Conservation (phyloP, 2,797 vertebrate species). For the Poecilia gillii region DNA sequence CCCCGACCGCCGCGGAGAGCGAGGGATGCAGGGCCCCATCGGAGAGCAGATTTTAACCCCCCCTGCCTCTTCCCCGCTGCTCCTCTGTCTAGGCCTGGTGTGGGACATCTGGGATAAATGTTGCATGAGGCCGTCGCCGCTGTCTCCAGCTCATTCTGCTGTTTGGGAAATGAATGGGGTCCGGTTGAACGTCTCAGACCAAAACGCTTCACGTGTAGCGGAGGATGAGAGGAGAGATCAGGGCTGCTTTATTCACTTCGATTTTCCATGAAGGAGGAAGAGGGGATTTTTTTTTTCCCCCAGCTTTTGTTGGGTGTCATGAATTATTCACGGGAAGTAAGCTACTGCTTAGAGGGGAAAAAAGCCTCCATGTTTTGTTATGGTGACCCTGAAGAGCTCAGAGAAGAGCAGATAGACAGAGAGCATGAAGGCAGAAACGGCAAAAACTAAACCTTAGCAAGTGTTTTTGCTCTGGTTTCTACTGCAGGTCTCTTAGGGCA, state of each 20-base stretch:
- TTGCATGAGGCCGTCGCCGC: conserved; percentile 40
- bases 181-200: conserved; percentile 7
- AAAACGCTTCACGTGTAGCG: conserved; percentile 54
- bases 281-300: background rate
- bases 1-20: background rate
- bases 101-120: conserved; percentile 45
- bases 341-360: background rate
- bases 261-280: conserved; percentile 2
- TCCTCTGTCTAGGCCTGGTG: conserved; percentile 16
- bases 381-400: background rate
- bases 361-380: conserved; percentile 11
- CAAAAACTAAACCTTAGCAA: no score
- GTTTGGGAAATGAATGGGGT: conserved; percentile 32
- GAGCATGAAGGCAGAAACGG: background rate
- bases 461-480: no score
- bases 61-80: background rate
- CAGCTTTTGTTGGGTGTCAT: conserved; percentile 16
- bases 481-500: no score
- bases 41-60: conserved; percentile 28
- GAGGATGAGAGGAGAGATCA: conserved; percentile 24
- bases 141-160: conserved; percentile 17
- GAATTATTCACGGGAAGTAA: conserved; percentile 19
- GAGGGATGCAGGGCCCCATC: conserved; percentile 23
- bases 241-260: conserved; percentile 21
- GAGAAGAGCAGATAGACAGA: background rate